A percentile compares a stretch with the other conserved stretches of the same genome.
Conservation (phyloP, 2,888 invertebrate species). For the Candidula unifasciata region DNA sequence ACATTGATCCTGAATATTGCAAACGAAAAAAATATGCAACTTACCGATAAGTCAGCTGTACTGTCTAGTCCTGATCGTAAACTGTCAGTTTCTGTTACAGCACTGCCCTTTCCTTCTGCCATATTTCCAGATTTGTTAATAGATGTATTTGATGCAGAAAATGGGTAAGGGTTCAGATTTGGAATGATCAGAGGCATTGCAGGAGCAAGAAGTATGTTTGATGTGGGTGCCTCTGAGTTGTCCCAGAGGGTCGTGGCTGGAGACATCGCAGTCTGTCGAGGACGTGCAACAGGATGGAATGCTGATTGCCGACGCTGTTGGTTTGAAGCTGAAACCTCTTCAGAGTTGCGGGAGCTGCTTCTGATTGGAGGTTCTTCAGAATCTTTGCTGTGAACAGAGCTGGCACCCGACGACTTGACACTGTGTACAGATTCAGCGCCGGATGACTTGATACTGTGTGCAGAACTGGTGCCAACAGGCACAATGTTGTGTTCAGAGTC, state of each 20-base stretch:
- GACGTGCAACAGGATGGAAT: slow-evolving; percentile 61
- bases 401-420: slow-evolving; percentile 1
- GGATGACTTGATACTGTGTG: slow-evolving; percentile 9
- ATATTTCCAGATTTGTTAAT: neutral
- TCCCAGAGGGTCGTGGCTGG: slow-evolving; percentile 75
- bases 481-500: slow-evolving; percentile 20
- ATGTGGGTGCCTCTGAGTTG: slow-evolving; percentile 62
- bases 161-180: slow-evolving; percentile 39
- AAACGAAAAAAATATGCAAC: neutral
- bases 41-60: neutral
- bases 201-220: slow-evolving; percentile 66
- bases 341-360: slow-evolving; percentile 39
- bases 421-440: neutral
- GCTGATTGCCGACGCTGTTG: slow-evolving; percentile 55
- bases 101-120: neutral
- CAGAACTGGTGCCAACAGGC: neutral
- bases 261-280: slow-evolving; percentile 68
- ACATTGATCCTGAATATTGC: no score
- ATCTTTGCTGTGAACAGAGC: neutral
- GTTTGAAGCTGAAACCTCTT: slow-evolving; percentile 17
- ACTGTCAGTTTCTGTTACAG: neutral
- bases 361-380: slow-evolving; percentile 24
- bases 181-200: slow-evolving; percentile 60
- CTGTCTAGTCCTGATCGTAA: neutral
- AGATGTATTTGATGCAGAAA: neutral